Conservation (phyloP, 2,113 vertebrate species). For the Charadrius vociferus region DNA sequence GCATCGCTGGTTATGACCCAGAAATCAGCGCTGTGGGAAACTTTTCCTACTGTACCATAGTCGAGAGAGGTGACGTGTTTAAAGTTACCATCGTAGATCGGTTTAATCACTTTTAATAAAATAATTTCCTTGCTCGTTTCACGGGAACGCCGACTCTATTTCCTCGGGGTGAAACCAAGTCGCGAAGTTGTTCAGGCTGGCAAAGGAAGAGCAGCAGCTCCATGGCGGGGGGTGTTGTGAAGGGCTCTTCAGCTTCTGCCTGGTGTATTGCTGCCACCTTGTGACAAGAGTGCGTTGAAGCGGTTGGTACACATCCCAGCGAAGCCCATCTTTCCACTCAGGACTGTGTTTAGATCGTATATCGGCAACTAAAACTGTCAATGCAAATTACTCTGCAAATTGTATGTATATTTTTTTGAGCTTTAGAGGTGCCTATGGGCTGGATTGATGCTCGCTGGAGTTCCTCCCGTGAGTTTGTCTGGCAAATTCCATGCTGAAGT, state of each 20-base stretch:
- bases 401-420: fast-evolving
- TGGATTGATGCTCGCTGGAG: not conserved
- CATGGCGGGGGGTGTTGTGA: fast-evolving
- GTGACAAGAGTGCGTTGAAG: not conserved
- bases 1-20: not conserved
- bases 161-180: not conserved
- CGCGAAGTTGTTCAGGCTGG: fast-evolving
- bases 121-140: fast-evolving
- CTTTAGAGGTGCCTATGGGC: not conserved
- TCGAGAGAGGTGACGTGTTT: not conserved
- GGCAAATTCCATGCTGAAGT: not conserved
- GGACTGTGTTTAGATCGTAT: not conserved
- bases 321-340: not conserved
- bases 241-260: not conserved
- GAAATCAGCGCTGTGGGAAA: fast-evolving
- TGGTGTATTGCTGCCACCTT: constrained; percentile 21
- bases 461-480: not conserved
- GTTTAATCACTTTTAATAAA: not conserved
- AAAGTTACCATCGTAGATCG: no score
- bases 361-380: not conserved
- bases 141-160: not conserved
- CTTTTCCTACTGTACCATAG: fast-evolving
- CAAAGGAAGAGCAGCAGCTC: not conserved
- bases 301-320: fast-evolving
- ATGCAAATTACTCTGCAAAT: not conserved